phyloP scores from a whole-genome alignment of 2,797 vertebrate species.

The Cyprinodon diabolis region DNA sequence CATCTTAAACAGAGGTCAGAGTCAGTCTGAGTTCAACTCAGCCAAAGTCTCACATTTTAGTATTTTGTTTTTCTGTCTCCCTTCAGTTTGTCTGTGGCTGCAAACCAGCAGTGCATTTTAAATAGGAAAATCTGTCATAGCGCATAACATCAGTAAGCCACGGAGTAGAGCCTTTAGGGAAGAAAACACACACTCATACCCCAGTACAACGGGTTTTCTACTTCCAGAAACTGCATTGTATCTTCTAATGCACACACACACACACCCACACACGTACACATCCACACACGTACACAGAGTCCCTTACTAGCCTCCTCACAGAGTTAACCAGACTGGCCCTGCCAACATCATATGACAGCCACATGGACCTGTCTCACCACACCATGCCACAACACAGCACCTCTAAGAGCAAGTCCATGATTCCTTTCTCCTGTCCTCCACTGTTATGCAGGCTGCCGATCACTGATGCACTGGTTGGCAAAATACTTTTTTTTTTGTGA shows the following conservation, averaged over 20 bases:
- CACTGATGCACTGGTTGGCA: conserved; percentile 16
- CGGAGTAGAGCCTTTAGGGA: conserved; percentile 32
- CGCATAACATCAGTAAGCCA: conserved; percentile 50
- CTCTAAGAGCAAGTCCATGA: conserved; percentile 39
- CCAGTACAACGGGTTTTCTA: conserved; percentile 29
- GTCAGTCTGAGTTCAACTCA: conserved; percentile 5
- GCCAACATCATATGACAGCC: conserved; percentile 67
- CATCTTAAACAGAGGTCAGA: background rate
- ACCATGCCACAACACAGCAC: conserved; percentile 24
- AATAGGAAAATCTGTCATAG: conserved; percentile 49
- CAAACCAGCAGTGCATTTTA: conserved; percentile 28
- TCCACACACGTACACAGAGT: conserved; percentile 4
- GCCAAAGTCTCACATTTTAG: conserved; percentile 6
- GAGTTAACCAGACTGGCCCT: conserved; percentile 41
- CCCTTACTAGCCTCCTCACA: conserved; percentile 30
- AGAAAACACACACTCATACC: conserved; percentile 26
- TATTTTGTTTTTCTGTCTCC: conserved; percentile 16
- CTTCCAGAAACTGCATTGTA: conserved; percentile 24
- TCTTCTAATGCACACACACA: conserved; percentile 14
- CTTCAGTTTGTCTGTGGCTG: conserved; percentile 6
- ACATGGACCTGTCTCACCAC: conserved; percentile 51
- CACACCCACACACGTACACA: conserved; percentile 10
- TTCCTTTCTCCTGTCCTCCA: conserved; percentile 32
- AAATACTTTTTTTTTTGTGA: conserved; percentile 3
- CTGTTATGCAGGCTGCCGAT: conserved; percentile 28